These are phyloP conservation scores for Drosophila bocki DNA, from an alignment of 1,140 invertebrate genomes.

Conservation along the genomic window DNA sequence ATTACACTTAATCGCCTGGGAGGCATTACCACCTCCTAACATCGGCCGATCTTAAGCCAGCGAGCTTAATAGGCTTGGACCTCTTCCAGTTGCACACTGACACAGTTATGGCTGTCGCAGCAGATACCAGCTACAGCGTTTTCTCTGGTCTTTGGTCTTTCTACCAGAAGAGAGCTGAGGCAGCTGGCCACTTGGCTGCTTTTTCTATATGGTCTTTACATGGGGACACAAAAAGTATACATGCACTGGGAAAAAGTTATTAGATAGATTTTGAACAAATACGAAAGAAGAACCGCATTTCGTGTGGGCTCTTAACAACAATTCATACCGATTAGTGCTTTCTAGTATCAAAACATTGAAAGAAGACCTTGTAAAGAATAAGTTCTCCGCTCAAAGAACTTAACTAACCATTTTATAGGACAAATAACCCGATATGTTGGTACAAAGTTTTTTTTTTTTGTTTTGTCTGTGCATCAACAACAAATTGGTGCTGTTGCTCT, in stretches of 20 bases:
- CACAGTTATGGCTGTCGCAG: constrained; percentile 42
- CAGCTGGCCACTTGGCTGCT: constrained; percentile 44
- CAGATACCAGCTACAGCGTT: constrained; percentile 7
- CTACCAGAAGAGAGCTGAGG: constrained; percentile 4
- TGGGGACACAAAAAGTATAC: constrained; percentile 26
- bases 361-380: no score
- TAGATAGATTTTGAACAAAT: no score
- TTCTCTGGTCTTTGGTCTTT: constrained; percentile 23
- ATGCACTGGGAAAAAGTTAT: constrained; percentile 6
- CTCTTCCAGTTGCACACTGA: constrained; percentile 54
- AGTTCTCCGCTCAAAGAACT: not conserved
- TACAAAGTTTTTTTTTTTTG: not conserved
- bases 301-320: not conserved
- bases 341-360: not conserved
- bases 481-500: constrained; percentile 38
- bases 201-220: constrained; percentile 56
- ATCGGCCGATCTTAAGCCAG: constrained; percentile 69
- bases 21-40: constrained; percentile 31
- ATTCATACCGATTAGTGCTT: not conserved
- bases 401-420: not conserved
- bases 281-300: not conserved
- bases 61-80: constrained; percentile 55
- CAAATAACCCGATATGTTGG: no score
- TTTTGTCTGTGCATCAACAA: constrained; percentile 17
- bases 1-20: constrained; percentile 62